Evolutionary conservation across 2,113 vertebrate species (phyloP).

Genomic region (Apodemus sylvaticus): DNA sequence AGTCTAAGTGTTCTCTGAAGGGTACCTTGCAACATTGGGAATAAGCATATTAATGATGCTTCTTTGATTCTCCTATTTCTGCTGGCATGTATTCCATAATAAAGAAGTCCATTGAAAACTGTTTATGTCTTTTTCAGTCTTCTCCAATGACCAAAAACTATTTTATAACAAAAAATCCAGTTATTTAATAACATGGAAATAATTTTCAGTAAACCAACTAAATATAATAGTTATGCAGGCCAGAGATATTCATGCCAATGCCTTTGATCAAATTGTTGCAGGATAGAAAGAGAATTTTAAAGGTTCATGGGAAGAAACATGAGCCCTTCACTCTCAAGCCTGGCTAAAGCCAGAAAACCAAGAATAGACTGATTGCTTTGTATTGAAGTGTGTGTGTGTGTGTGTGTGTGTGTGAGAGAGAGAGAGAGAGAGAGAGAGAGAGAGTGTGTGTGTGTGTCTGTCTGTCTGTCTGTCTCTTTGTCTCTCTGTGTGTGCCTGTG

Average conservation of each 20-base stretch:
- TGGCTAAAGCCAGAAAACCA: background rate
- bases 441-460: background rate
- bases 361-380: background rate
- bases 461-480: background rate
- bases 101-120: background rate
- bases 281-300: background rate
- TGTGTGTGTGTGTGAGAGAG: background rate
- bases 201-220: background rate
- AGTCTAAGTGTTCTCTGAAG: background rate
- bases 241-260: background rate
- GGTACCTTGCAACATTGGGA: background rate
- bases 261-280: background rate
- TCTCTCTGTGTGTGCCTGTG: background rate
- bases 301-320: background rate
- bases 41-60: background rate
- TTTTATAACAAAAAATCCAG: background rate
- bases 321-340: background rate
- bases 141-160: background rate
- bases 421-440: too few species aligned
- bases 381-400: background rate
- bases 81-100: background rate
- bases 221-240: background rate
- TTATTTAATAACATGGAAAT: conserved; percentile 15
- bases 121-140: background rate
- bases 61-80: background rate